Evolutionary conservation across 2,797 vertebrate genomes (phyloP).

Genomic region (Lutra lutra): DNA sequence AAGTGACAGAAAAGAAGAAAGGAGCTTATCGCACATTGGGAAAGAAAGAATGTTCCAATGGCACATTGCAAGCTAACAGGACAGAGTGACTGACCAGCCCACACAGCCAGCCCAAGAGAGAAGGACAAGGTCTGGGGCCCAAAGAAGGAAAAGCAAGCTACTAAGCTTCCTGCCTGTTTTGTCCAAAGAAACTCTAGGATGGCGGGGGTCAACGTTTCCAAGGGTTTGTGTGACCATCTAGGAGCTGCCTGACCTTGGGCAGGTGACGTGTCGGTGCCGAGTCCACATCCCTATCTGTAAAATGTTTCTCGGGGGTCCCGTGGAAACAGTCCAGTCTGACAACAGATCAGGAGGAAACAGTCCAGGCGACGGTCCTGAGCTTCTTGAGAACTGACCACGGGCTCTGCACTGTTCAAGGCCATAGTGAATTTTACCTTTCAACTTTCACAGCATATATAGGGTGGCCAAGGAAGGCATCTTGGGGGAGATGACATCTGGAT

Average conservation of each 20-base stretch:
- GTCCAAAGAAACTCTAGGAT: not conserved
- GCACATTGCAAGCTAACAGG: not conserved
- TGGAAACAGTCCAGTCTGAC: not conserved
- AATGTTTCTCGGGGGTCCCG: too few relatives aligned
- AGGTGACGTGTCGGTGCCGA: not conserved
- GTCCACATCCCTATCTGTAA: too few relatives aligned
- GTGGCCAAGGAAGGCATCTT: not conserved
- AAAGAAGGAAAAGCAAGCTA: not conserved
- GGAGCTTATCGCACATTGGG: not conserved
- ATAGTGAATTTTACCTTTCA: not conserved
- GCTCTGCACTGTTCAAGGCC: not conserved
- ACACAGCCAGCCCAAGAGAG: not conserved
- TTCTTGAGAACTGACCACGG: accelerated
- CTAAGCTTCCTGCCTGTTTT: not conserved
- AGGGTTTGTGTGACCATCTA: not conserved
- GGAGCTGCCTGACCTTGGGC: not conserved
- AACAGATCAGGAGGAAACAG: not conserved
- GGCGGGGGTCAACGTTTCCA: not conserved
- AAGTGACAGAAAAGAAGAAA: too few relatives aligned
- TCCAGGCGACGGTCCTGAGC: accelerated
- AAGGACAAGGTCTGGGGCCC: not conserved
- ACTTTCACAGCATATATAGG: not conserved
- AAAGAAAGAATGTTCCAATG: not conserved
- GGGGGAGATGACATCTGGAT: not conserved
- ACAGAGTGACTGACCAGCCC: not conserved